phyloP scores from a whole-genome alignment of 2,113 vertebrate genomes.

The Percina caprodes region DNA sequence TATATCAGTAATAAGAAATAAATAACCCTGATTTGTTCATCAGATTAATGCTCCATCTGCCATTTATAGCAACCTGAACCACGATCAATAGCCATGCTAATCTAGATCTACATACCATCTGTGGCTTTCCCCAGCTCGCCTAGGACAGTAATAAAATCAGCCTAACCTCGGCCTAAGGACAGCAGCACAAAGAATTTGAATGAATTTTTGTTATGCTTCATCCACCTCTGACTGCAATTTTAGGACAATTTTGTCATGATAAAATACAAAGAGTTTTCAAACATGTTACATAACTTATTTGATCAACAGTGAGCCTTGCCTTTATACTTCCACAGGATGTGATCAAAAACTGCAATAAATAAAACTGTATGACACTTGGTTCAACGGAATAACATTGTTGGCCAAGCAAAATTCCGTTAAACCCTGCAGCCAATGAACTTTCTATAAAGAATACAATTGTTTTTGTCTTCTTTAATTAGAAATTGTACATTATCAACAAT shows the following conservation, averaged over 20 bases:
- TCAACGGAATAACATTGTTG: background rate
- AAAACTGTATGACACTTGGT: background rate
- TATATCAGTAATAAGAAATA: constrained; percentile 25
- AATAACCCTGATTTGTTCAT: constrained; percentile 39
- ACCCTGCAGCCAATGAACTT: background rate
- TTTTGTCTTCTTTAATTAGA: background rate
- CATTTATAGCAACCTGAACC: constrained; percentile 33
- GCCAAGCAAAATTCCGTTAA: background rate
- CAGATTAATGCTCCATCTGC: constrained; percentile 52
- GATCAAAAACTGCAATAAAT: background rate
- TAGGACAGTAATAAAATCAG: constrained; percentile 51
- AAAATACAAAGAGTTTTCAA: constrained; percentile 7
- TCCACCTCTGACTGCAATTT: constrained; percentile 12
- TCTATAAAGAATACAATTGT: background rate
- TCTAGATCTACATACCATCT: constrained; percentile 52
- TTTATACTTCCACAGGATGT: background rate
- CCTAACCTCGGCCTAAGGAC: constrained; percentile 21
- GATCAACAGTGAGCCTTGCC: constrained; percentile 11
- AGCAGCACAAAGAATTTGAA: constrained; percentile 37
- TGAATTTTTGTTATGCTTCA: constrained; percentile 45
- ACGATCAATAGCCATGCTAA: constrained; percentile 49
- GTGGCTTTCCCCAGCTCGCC: constrained; percentile 26
- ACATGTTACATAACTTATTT: constrained; percentile 26
- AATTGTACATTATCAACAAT: background rate
- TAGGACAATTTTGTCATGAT: constrained; percentile 27